Evolutionary conservation across 1,140 invertebrate species (phyloP), one percentile per base, ranked within the genome.

Genomic region (Drosophila willistoni): DNA sequence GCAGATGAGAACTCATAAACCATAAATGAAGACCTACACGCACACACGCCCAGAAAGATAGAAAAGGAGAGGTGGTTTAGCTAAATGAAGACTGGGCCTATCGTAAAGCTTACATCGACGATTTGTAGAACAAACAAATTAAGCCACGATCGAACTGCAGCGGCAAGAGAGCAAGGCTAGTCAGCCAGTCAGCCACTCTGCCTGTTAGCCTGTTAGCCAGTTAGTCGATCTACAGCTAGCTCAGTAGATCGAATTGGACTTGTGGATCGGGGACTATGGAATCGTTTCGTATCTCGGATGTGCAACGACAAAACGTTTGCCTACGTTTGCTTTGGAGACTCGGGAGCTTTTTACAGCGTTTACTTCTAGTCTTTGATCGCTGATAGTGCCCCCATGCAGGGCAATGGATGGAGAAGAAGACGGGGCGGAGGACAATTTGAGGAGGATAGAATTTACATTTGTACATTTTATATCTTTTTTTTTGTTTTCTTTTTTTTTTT

Each of bases 291-390:
- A 42, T 39, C 19, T 39, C 9, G 60, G 19, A 62, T 13, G 9
- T 57, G 57, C 42, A 33, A 66, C 70, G 36, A 64, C 79, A 69
- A 79, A 68, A 61, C 62, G 79, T 73, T 87, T 65, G 77, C 64
- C 67, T 41, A 51, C 69, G 56, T 70, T 17, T 44, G 51, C 51
- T 54, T 34, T 14, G 34, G 25, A 14, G 59, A 62, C 60, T 70
- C 74, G 73, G 83, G 55, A 89, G 84, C 84, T 81, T 73, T 51
- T 74, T 56, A 74, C 64, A 87, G 64, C 84, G 71, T 89, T 87
- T 87, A 89, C 84, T 87, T 87, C 84, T 89, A 83, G 84, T 87
- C 70, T 87, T 87, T 83, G 84, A 87, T 87, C 75, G 36, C 39
- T 74, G 84, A 87, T 87, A 87, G 81, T 61, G 67, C 51, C 36